phyloP scores from a whole-genome alignment of 2,888 invertebrate species.

The Oligia strigilis region DNA sequence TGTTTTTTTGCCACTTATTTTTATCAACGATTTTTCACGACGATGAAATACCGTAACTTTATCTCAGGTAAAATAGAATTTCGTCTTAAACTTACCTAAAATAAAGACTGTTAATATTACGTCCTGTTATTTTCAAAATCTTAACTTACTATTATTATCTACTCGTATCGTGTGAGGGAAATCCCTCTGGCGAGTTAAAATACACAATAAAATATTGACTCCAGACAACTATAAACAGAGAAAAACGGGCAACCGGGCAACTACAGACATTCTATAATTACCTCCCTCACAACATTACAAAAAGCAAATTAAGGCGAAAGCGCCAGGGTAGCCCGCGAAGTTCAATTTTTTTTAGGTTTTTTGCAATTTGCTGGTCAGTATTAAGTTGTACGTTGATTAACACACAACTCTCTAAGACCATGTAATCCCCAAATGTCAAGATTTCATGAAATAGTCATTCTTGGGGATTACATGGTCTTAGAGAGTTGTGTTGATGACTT shows the following conservation, averaged over 20 bases:
- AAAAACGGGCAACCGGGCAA: no score
- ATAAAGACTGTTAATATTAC: background rate
- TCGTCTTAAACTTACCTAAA: background rate
- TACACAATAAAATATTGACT: background rate
- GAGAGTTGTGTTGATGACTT: no score
- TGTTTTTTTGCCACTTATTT: background rate
- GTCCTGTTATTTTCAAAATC: background rate
- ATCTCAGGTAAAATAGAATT: background rate
- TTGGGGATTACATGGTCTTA: no score
- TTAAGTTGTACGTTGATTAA: no score
- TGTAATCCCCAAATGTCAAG: no score
- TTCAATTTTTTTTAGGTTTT: no score
- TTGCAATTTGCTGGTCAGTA: no score
- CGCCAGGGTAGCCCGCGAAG: no score
- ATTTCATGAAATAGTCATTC: no score
- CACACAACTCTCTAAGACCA: no score
- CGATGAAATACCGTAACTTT: background rate
- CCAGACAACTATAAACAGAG: background rate
- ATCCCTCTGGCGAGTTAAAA: background rate
- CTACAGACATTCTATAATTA: slow-evolving; percentile 1
- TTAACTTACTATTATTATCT: background rate
- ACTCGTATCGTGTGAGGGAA: background rate
- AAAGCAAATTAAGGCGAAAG: slow-evolving; percentile 40
- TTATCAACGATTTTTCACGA: background rate
- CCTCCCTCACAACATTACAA: background rate